Conservation (phyloP, 2,888 invertebrate species). For the Steinernema carpocapsae region DNA sequence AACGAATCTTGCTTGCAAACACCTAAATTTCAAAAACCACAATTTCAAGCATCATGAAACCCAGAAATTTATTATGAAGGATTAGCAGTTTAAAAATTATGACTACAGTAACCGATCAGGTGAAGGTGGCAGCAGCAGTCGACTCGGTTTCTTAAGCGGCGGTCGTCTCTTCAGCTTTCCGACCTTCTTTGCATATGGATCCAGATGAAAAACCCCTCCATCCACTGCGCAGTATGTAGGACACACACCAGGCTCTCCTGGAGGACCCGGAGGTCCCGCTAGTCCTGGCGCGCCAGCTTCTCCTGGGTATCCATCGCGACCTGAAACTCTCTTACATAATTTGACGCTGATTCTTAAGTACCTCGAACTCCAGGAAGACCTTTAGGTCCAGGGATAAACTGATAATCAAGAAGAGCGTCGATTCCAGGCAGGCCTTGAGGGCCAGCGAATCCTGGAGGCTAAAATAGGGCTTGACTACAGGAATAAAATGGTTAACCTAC, state of each 20-base stretch:
- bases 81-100: too few species aligned
- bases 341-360: neutral
- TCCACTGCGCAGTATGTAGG: slow-evolving; percentile 23
- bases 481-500: neutral
- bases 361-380: slow-evolving; percentile 15
- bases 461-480: neutral
- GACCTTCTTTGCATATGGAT: neutral
- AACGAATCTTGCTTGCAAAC: too few species aligned
- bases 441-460: slow-evolving; percentile 19
- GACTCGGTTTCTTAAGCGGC: slow-evolving; percentile 13
- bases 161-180: slow-evolving; percentile 19
- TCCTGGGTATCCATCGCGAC: slow-evolving; percentile 13
- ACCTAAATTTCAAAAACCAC: too few species aligned
- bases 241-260: slow-evolving; percentile 16
- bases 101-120: too few species aligned
- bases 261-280: neutral
- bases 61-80: too few species aligned
- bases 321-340: neutral
- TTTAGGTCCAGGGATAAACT: slow-evolving; percentile 5
- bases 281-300: neutral
- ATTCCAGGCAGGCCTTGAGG: slow-evolving; percentile 16
- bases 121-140: neutral
- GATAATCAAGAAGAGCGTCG: slow-evolving; percentile 4
- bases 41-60: too few species aligned
- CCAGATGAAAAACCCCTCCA: slow-evolving; percentile 21